Base-by-base conservation (phyloP, 2,888 invertebrate genomes). In the Caenorhabditis sp. region DNA sequence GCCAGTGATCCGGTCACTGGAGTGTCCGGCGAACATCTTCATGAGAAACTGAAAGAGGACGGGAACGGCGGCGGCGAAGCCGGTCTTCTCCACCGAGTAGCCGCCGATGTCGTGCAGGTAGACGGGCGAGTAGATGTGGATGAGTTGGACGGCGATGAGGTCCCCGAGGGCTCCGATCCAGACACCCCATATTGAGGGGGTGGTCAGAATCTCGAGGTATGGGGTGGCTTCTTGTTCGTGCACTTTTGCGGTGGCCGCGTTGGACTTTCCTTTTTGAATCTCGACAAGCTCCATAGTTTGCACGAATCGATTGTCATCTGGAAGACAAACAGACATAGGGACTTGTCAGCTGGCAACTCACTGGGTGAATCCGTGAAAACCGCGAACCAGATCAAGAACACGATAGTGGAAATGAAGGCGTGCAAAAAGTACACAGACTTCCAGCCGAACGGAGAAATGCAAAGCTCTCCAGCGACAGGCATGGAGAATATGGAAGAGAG, bases 161-260 rank as follows among this genome's bases (percentile, higher is more conserved):
- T 91, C 91, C 2, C 91, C 91, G n/a, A 90, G 85, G 3, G 91
- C 90, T 7, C 91, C 90, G 16, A 91, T 87, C 82, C 91, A 88
- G 31, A 91, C 88, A 1, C 88, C 91, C 91, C 91, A 91, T 61
- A 91, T 88, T 4, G 90, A 88, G 8, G 88, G 89, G 28, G 91
- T 91, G 10, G 86, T 80, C 41, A 89, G 58, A 47, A 91, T 89
- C 22, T 87, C 87, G 28, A 86, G 72, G 68, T 91, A 91, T 4
- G 91, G 91, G 10, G 90, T 89, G 22, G 41, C 4, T 7, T 61
- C 44, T 19, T 74, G 70, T 38, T 61, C 70, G 35, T 64, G 66
- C 51, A 47, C 61, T 28, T 75, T 47, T n/a, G 61, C 63, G 5
- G 26, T 38, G 14, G 82, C 80, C 26, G 63, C 64, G 10, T 14